A percentile compares a stretch with the other conserved stretches of the same genome.
Conservation (phyloP, 2,113 vertebrate genomes). For the Cyphomyrus plagiostoma region DNA sequence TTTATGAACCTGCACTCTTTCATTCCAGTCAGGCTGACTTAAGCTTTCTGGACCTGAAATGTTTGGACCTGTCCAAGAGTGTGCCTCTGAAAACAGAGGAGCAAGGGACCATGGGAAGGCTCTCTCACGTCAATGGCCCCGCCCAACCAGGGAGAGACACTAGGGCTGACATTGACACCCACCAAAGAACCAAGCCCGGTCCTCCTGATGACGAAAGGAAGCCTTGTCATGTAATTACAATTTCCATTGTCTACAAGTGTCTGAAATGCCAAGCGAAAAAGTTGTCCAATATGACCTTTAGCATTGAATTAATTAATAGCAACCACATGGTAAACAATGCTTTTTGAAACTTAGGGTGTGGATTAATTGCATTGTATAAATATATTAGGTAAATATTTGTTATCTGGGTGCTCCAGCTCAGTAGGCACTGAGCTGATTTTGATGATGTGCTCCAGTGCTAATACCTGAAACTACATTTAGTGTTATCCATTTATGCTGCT, state of each 20-base stretch:
- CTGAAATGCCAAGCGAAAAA: not conserved
- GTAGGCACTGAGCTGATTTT: not conserved
- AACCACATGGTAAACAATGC: not conserved
- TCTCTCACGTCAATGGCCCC: not conserved
- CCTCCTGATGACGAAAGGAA: not conserved
- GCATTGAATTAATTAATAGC: not conserved
- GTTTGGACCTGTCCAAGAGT: not conserved
- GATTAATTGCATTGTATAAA: not conserved
- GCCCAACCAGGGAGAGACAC: not conserved
- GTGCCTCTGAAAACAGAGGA: not conserved
- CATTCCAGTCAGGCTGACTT: slow-evolving; percentile 5
- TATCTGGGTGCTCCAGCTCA: not conserved
- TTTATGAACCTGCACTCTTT: not conserved
- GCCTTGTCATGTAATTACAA: not conserved
- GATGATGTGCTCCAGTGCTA: not conserved
- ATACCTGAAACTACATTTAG: not conserved
- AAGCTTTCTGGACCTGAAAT: not conserved
- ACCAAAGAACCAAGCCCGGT: not conserved
- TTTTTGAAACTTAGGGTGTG: not conserved
- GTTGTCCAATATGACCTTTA: not conserved
- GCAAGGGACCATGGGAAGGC: not conserved
- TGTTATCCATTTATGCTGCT: not conserved
- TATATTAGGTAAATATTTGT: not conserved
- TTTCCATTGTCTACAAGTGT: not conserved
- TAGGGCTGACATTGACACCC: not conserved